Base-by-base conservation (phyloP, 2,113 vertebrate genomes). In the Fulica atra region DNA sequence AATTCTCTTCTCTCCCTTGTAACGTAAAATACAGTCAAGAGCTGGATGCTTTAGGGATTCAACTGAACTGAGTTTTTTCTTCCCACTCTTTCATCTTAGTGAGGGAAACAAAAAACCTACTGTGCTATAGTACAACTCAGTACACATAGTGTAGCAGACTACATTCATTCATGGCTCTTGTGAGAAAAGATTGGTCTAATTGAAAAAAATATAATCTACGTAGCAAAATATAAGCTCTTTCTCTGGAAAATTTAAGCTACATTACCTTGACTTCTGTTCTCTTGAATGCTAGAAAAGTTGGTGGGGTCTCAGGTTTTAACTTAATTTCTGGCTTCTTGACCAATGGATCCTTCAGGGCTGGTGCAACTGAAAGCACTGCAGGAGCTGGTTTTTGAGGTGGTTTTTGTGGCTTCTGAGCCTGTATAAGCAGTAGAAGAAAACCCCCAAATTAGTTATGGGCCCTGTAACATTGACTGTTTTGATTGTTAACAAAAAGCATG, bases 391-490 rank as follows among this genome's bases (percentile, higher is more conserved):
- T 99, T 96, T 99, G 99, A 61, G 99, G 97, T 65, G 99, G 99
- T 81, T 99, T 99, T 98, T 99, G 99, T 72, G 98, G 98, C 97
- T 99, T 99, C 73, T 99, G 99, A 92, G 99, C 99, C 99, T 99
- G 87, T 13, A 7, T 78, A 95, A 96, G 16, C 12, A 11, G n/a
- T 7, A 84, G 35, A 16, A 46, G 70, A 68, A 79, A 71, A 60
- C 0, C 4, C 2, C 54, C 36, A n/a, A 73, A 81, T 80, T 65
- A 95, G 36, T 88, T 56, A 94, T 0, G 7, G 66, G 21, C 53
- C n/a, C 46, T 5, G 16, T 11, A 78, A 70, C 16, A 65, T 3
- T 10, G 23, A 57, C 6, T 56, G 29, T 71, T 86, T 60, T 57
- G 20, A 81, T 59, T 60, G 53, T 61, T 70, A 87, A 57, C 20